phyloP scores from a whole-genome alignment of 2,888 invertebrate genomes.

The Lutraria lutraria region DNA sequence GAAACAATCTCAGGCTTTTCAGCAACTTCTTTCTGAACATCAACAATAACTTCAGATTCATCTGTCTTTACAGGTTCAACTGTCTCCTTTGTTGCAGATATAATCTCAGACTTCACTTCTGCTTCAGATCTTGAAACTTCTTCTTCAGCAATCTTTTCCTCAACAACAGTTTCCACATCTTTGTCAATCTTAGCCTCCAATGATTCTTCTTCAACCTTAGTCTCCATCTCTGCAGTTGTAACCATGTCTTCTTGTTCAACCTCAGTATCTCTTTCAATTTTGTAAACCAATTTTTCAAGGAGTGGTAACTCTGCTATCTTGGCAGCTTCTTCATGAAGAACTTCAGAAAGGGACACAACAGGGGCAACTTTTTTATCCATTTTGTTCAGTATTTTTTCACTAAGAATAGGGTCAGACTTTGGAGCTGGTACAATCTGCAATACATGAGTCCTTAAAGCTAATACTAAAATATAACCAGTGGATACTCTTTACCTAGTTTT shows the following conservation, averaged over 20 bases:
- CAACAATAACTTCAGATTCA: neutral
- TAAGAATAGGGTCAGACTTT: slow-evolving; percentile 53
- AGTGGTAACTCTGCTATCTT: slow-evolving; percentile 30
- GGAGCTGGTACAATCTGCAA: slow-evolving; percentile 66
- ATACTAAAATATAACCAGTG: neutral
- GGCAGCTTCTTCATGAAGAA: slow-evolving; percentile 31
- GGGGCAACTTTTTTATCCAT: neutral
- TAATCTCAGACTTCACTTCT: neutral
- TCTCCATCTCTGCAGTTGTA: neutral
- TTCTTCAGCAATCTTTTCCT: slow-evolving; percentile 25
- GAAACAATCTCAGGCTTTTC: neutral
- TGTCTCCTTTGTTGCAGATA: slow-evolving; percentile 1
- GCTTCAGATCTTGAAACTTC: neutral
- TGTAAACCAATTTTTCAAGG: slow-evolving; percentile 27
- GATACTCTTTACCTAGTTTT: neutral
- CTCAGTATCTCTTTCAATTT: slow-evolving; percentile 35
- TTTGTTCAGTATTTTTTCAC: slow-evolving; percentile 57
- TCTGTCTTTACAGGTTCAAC: neutral
- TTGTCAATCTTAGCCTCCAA: neutral
- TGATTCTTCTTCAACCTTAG: neutral
- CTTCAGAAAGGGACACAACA: neutral
- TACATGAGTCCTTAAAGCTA: neutral
- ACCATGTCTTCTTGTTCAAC: neutral
- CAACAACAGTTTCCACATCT: neutral
- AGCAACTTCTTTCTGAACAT: neutral